phyloP scores from a whole-genome alignment of 2,888 invertebrate species.

The Cryptosula pallasiana region DNA sequence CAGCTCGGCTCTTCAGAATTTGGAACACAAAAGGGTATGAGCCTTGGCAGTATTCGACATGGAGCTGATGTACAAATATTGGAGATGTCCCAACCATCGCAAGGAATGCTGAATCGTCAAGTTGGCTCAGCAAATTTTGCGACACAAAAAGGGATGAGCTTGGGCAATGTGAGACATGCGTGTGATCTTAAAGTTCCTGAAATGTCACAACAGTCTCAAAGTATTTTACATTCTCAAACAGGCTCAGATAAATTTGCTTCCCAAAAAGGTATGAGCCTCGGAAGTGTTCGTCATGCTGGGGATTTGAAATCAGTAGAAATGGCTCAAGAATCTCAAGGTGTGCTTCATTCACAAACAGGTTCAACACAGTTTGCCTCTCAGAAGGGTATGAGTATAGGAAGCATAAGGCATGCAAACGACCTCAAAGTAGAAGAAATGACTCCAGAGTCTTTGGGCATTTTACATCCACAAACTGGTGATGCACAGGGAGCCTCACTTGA shows the following conservation, averaged over 20 bases:
- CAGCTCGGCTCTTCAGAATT: neutral
- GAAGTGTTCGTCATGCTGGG: neutral
- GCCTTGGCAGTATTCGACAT: neutral
- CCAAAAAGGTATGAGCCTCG: neutral
- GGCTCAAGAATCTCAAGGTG: neutral
- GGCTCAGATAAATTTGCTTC: neutral
- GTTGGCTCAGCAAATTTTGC: neutral
- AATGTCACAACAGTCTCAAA: neutral
- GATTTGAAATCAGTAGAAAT: neutral
- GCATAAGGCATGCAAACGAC: neutral
- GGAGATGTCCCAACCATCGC: neutral
- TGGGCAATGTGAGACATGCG: neutral
- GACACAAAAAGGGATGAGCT: neutral
- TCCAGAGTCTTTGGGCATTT: neutral
- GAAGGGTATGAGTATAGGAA: slow-evolving; percentile 30
- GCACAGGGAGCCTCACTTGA: neutral
- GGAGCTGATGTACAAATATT: neutral
- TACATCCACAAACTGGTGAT: neutral
- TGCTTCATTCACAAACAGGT: slow-evolving; percentile 28
- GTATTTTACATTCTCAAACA: neutral
- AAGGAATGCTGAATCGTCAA: neutral
- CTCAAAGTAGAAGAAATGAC: neutral
- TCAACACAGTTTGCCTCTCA: slow-evolving; percentile 25
- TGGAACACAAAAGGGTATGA: neutral
- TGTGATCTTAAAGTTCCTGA: neutral